Evolutionary conservation across 2,888 invertebrate species (phyloP), one percentile per base, ranked within the genome.

Genomic region (Tigriopus californicus): DNA sequence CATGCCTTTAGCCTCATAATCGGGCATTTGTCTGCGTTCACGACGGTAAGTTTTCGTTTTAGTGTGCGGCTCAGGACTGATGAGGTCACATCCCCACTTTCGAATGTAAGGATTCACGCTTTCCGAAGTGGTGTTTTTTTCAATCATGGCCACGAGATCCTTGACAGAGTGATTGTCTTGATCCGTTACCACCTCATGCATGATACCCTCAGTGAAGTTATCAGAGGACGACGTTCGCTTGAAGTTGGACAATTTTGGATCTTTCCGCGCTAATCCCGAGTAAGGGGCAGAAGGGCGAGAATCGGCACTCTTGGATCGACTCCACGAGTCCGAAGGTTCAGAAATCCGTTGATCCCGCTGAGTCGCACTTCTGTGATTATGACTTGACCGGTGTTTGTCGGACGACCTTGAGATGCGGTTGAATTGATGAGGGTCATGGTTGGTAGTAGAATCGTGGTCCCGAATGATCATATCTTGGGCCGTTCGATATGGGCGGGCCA

Each of bases 81-180:
- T 59, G 25, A 59, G 42, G 52, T 59, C 59, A 20, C 59, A 59
- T 4, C 59, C 59, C 59, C 59, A 59, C 20, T 52, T 59, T 15
- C 59, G 24, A 13, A 59, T 52, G 52, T 59, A 59, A 41, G 52
- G 52, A 22, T 59, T 59, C n/a, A 22, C 46, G 41, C 59, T 59
- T 52, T 59, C 59, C 41, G 59, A 15, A 18, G 51, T 56, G 56
- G 46, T 56, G 44, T 56, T 56, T 11, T 44, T 44, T 5, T 56
- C 56, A 42, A 56, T 56, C 56, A 56, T 56, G 41, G 18, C 33
- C 20, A 56, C 44, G 6, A 56, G 24, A 56, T 59, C 41, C 52
- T 51, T 59, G 40, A 59, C 59, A 59, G 52, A 52, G 25, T 53
- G 59, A 13, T 59, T 51, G 1, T 51, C 42, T 42, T 52, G 15